phyloP scores from a whole-genome alignment of 1,140 invertebrate species.

The Procambarus clarkii region DNA sequence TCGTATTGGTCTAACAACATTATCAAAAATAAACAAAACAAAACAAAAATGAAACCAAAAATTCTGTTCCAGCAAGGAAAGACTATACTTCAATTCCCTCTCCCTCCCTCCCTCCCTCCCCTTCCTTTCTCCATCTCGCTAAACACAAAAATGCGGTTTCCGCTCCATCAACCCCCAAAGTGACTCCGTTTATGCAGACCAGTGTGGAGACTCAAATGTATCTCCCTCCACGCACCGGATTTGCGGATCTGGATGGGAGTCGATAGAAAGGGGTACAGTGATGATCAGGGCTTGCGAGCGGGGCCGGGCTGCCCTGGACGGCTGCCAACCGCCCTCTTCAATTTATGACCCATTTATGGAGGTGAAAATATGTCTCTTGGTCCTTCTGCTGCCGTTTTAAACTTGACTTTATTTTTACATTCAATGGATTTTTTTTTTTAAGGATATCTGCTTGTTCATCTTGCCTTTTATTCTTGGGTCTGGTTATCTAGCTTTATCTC shows the following conservation, averaged over 20 bases:
- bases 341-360: slow-evolving; percentile 15
- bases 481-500: background rate
- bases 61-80: background rate
- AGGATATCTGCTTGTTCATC: too few species aligned
- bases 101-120: background rate
- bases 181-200: slow-evolving; percentile 65
- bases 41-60: background rate
- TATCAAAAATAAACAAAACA: too few species aligned
- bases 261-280: background rate
- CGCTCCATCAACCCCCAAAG: slow-evolving; percentile 61
- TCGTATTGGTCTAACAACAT: too few species aligned
- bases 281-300: background rate
- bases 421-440: too few species aligned
- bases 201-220: slow-evolving; percentile 32
- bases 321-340: background rate
- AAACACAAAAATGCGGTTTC: slow-evolving; percentile 47
- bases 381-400: background rate
- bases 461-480: background rate
- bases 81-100: background rate
- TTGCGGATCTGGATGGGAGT: slow-evolving; percentile 16
- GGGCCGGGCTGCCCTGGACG: background rate
- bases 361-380: background rate
- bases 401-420: background rate
- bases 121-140: background rate
- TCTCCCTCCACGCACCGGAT: slow-evolving; percentile 8